Percentiles rank a stretch among this genome's conserved stretches.
Evolutionary conservation across 2,888 invertebrate genomes (phyloP).

Genomic region (Coelopa pilipes): DNA sequence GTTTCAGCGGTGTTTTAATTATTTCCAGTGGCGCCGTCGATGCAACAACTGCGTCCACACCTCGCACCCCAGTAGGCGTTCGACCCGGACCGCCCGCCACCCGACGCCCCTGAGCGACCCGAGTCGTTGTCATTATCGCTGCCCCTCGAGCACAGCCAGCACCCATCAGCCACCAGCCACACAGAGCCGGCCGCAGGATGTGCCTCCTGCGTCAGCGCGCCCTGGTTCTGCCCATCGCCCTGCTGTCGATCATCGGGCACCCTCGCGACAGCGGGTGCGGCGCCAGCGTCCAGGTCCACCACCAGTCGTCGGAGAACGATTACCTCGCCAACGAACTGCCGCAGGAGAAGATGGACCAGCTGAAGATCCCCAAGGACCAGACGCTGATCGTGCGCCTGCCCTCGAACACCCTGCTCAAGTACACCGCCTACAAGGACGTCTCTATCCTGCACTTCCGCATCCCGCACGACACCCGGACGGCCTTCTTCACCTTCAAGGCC

Average conservation of each 20-base stretch:
- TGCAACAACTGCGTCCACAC: not conserved
- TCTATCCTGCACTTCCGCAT: slow-evolving; percentile 71
- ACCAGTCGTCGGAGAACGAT: slow-evolving; percentile 48
- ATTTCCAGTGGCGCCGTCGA: not conserved
- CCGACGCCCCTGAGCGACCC: not conserved
- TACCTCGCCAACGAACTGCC: slow-evolving; percentile 47
- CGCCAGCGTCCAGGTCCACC: slow-evolving; percentile 53
- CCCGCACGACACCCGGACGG: slow-evolving; percentile 68
- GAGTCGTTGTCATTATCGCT: not conserved
- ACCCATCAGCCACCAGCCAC: not conserved
- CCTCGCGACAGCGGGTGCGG: slow-evolving; percentile 42
- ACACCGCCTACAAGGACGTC: slow-evolving; percentile 71
- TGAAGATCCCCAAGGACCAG: slow-evolving; percentile 57
- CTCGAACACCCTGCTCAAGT: slow-evolving; percentile 68
- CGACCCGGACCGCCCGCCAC: too few relatives aligned
- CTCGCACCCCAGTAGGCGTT: not conserved
- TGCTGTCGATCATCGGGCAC: slow-evolving; percentile 43
- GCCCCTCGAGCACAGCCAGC: not conserved
- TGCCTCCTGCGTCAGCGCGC: slow-evolving; percentile 27
- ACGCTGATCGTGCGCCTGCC: slow-evolving; percentile 66
- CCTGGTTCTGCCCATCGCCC: slow-evolving; percentile 40
- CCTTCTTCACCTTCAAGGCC: slow-evolving; percentile 66
- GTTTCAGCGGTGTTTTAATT: not conserved
- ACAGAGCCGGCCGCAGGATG: slow-evolving; percentile 12
- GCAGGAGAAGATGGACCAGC: slow-evolving; percentile 53